A percentile compares a stretch with the other conserved stretches of the same genome.
Conservation (phyloP, 92 coral and sea anemone species). For the Paramuricea clavata region DNA sequence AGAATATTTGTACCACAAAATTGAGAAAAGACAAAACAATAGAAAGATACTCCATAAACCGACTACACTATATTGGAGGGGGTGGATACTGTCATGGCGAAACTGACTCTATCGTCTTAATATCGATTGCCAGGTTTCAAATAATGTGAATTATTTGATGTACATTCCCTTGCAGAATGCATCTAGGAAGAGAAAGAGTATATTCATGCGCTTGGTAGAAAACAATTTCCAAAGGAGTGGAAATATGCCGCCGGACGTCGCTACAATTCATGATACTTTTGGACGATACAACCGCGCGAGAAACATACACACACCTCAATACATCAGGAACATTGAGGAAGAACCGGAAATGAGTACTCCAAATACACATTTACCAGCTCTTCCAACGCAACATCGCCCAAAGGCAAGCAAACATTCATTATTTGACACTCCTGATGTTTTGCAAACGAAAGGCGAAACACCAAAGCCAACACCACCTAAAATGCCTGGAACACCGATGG, state of each 20-base stretch:
- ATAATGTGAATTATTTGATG: neutral
- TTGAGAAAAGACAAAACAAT: no score
- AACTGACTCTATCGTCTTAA: no score
- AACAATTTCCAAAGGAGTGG: neutral
- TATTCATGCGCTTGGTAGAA: constrained; percentile 35
- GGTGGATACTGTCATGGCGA: no score
- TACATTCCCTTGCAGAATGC: neutral
- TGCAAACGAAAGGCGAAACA: neutral
- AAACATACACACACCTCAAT: constrained; percentile 1
- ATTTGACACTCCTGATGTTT: neutral
- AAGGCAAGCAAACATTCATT: neutral
- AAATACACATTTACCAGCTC: neutral
- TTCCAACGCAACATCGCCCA: neutral
- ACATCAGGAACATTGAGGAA: neutral
- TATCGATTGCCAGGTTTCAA: neutral
- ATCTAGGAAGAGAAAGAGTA: constrained; percentile 16
- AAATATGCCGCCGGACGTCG: neutral
- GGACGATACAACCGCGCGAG: constrained; percentile 1
- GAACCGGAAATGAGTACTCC: neutral
- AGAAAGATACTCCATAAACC: no score
- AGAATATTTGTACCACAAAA: no score
- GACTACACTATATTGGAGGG: no score
- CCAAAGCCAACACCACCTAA: neutral
- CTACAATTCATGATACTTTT: neutral
- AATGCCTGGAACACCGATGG: no score